A percentile compares a stretch with the other conserved stretches of the same genome.
phyloP scores from a whole-genome alignment of 2,888 invertebrate species.

The Gortyna flavago region DNA sequence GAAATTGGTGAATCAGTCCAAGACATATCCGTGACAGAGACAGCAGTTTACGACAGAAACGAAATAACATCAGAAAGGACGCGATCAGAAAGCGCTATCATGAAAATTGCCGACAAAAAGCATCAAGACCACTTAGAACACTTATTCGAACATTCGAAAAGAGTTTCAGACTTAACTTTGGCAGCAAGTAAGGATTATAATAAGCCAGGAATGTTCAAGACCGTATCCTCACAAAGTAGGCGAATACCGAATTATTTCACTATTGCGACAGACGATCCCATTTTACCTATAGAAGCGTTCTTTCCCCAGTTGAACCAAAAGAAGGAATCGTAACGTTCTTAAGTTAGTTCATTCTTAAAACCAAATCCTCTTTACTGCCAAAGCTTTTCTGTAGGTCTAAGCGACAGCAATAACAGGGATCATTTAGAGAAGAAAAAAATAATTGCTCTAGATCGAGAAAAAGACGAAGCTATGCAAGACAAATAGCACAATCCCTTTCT shows the following conservation, averaged over 20 bases:
- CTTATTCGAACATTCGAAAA: slow-evolving; percentile 90
- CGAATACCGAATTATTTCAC: slow-evolving; percentile 93
- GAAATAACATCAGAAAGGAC: slow-evolving; percentile 86
- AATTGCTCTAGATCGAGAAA: neutral
- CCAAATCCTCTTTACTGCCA: slow-evolving; percentile 87
- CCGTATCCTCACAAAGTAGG: slow-evolving; percentile 91
- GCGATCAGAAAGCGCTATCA: slow-evolving; percentile 88
- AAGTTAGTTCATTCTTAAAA: slow-evolving; percentile 74
- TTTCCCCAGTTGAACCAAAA: slow-evolving; percentile 93
- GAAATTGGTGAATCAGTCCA: slow-evolving; percentile 84
- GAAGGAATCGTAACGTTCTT: slow-evolving; percentile 87
- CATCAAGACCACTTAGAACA: slow-evolving; percentile 85
- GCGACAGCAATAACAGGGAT: slow-evolving; percentile 27
- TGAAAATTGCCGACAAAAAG: slow-evolving; percentile 90
- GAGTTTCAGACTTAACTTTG: slow-evolving; percentile 93
- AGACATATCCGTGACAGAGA: slow-evolving; percentile 82
- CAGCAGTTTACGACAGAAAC: slow-evolving; percentile 76
- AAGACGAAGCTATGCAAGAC: neutral
- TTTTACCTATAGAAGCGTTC: slow-evolving; percentile 94
- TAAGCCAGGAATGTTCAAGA: slow-evolving; percentile 93
- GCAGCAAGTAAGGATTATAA: slow-evolving; percentile 93
- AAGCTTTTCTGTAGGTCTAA: slow-evolving; percentile 75
- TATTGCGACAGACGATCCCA: slow-evolving; percentile 94
- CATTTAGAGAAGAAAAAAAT: neutral
- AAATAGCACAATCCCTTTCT: slow-evolving; percentile 12